Evolutionary conservation across 2,888 invertebrate species (phyloP), one percentile per base, ranked within the genome.

Genomic region (Labia minor): DNA sequence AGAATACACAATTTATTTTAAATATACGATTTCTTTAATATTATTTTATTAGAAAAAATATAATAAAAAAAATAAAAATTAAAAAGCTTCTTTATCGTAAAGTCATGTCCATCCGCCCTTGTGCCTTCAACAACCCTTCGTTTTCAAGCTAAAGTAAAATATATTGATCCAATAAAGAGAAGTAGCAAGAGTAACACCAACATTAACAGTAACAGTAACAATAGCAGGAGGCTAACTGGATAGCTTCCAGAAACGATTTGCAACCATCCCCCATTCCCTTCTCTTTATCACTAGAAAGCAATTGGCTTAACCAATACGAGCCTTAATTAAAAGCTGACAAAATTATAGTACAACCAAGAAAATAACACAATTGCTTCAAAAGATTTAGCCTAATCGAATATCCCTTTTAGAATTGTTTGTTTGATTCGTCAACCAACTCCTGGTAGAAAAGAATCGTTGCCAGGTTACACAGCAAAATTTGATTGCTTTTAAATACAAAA

Each of bases 161-260:
- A 49, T 49, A 49, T 49, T 49, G 49, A 49, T 49, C 49, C 49
- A 49, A 49, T 49, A 49, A 49, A 49, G 49, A 49, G n/a, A 4
- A 49, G 49, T 16, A 49, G 49, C 49, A 49, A 26, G 26, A 8
- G 26, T 26, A 26, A 26, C 8, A 26, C 8, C 8, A 26, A 26
- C 3, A 3, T 8, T 6, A 26, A 26, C 26, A 26, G 3, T 26
- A 26, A 49, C 49, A 49, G 49, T 49, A 49, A 49, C 49, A 49
- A 14, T 49, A n/a, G n/a, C n/a, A 49, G 16, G 3, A 14, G 49
- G 49, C 49, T 49, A 49, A 49, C 49, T 49, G 49, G 49, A 49
- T 49, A 49, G 49, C 49, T 49, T 49, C 49, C 49, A 49, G 49
- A 14, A 16, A 11, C 49, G 49, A 14, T 49, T 49, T 49, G 49